phyloP scores from a whole-genome alignment of 2,888 invertebrate genomes.

The Pogonocherus hispidulus region DNA sequence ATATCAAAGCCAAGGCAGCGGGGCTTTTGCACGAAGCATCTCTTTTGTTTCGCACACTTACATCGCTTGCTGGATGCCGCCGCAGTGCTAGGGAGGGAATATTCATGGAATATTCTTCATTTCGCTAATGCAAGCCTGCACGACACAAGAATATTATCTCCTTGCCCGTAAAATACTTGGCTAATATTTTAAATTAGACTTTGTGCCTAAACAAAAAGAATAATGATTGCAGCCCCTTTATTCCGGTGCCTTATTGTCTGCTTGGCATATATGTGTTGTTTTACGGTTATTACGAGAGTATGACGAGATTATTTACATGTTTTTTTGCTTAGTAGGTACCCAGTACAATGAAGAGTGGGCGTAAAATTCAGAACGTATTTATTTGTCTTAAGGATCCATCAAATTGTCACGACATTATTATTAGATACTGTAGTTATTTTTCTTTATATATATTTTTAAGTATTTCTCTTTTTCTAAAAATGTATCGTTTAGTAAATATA shows the following conservation, averaged over 20 bases:
- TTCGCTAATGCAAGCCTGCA: slow-evolving; percentile 45
- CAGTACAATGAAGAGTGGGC: no score
- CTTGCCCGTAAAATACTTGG: slow-evolving; percentile 23
- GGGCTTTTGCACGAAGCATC: slow-evolving; percentile 44
- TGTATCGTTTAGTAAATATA: no score
- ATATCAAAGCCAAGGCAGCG: slow-evolving; percentile 48
- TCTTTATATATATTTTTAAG: no score
- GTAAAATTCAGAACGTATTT: no score
- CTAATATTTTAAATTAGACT: slow-evolving; percentile 28
- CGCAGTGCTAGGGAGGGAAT: slow-evolving; percentile 33
- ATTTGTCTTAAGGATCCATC: no score
- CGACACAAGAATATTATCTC: slow-evolving; percentile 22
- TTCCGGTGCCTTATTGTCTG: not conserved
- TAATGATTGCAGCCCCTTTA: slow-evolving; percentile 16
- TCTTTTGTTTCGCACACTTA: slow-evolving; percentile 39
- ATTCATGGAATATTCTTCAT: slow-evolving; percentile 46
- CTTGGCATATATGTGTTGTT: not conserved
- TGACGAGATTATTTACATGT: not conserved
- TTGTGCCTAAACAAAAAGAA: slow-evolving; percentile 19
- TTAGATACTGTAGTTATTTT: no score
- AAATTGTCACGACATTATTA: no score
- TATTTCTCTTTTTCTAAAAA: no score
- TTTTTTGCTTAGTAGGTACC: no score
- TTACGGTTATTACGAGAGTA: not conserved
- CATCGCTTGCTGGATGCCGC: slow-evolving; percentile 18